phyloP scores from a whole-genome alignment of 1,140 invertebrate species.

The Tetramorium parvispinum region DNA sequence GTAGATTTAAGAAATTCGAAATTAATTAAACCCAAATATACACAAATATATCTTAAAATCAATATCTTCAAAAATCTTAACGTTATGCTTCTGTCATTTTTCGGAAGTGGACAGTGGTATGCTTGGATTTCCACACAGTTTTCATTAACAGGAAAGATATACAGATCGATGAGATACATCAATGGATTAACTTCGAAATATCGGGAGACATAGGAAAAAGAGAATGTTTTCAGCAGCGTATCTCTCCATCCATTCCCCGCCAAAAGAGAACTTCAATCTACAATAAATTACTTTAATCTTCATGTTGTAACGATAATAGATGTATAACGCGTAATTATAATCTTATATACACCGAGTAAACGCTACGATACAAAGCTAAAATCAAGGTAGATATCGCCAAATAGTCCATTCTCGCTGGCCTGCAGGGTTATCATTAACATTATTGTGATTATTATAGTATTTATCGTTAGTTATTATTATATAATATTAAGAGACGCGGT shows the following conservation, averaged over 20 bases:
- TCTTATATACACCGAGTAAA: conserved; percentile 26
- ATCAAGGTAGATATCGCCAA: conserved; percentile 45
- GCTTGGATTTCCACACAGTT: background rate
- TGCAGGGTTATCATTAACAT: conserved; percentile 24
- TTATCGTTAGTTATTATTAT: conserved; percentile 58
- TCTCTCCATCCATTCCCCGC: background rate
- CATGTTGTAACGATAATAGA: conserved; percentile 60
- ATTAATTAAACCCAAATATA: background rate
- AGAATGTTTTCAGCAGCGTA: background rate
- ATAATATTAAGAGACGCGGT: conserved; percentile 24
- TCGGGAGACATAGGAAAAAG: conserved; percentile 30
- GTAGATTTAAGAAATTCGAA: background rate
- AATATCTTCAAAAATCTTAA: background rate
- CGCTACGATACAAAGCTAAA: conserved; percentile 51
- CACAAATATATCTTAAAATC: background rate
- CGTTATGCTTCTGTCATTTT: conserved; percentile 4
- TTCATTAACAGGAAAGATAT: conserved; percentile 10
- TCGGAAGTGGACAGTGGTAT: background rate
- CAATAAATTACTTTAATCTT: conserved; percentile 57
- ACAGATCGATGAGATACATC: conserved; percentile 32
- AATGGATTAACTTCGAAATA: conserved; percentile 34
- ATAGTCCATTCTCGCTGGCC: conserved; percentile 37
- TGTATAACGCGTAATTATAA: conserved; percentile 46
- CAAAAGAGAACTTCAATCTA: conserved; percentile 38
- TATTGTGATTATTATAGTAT: conserved; percentile 46